phyloP scores from a whole-genome alignment of 2,113 vertebrate genomes.

The Empidonax traillii region DNA sequence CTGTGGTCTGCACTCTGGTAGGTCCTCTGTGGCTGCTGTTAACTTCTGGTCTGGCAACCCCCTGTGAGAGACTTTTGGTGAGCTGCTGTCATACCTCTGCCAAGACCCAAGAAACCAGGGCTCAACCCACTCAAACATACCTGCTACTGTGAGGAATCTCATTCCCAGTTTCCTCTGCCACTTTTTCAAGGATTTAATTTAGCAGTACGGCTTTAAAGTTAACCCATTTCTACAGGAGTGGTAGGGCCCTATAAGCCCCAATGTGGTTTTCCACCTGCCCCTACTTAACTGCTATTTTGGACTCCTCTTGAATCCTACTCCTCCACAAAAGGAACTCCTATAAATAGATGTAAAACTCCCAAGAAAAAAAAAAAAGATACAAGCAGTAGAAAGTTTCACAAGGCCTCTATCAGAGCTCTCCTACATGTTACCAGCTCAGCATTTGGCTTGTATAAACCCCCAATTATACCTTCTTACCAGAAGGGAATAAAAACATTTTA shows the following conservation, averaged over 20 bases:
- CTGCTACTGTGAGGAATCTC: not conserved
- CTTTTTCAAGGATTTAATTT: not conserved
- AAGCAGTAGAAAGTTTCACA: not conserved
- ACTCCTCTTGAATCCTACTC: not conserved
- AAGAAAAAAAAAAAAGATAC: not conserved
- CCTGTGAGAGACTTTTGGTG: not conserved
- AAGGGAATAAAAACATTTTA: not conserved
- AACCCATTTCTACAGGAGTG: not conserved
- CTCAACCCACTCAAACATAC: rapidly evolving
- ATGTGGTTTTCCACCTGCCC: not conserved
- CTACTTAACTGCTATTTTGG: not conserved
- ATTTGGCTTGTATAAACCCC: not conserved
- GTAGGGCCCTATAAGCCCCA: not conserved
- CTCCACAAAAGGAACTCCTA: not conserved
- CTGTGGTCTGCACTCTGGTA: rapidly evolving
- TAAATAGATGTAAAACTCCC: not conserved
- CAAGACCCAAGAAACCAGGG: not conserved
- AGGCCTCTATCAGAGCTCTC: not conserved
- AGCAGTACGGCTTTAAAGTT: not conserved
- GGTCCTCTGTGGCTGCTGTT: rapidly evolving
- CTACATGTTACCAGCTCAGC: not conserved
- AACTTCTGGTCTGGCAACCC: not conserved
- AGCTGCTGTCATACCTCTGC: not conserved
- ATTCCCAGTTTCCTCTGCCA: not conserved
- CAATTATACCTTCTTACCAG: not conserved